These are phyloP conservation scores for Aurelia aurita DNA, from an alignment of 30 jellyfish, hydroid and myxozoan genomes.

Conservation along the genomic window DNA sequence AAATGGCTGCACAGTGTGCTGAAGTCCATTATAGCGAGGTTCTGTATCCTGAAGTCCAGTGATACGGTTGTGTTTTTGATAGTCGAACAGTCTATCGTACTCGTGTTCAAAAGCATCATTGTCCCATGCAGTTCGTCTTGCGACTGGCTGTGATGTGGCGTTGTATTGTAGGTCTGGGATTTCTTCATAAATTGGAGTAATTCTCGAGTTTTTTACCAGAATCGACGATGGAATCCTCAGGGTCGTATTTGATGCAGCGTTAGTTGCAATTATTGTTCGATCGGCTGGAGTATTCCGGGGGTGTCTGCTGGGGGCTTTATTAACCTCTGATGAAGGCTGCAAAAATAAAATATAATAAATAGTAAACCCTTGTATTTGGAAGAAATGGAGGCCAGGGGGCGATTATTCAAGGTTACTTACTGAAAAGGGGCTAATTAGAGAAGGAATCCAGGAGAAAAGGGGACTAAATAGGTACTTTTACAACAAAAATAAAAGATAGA, in stretches of 20 bases:
- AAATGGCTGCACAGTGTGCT: too few relatives aligned
- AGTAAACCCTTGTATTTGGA: too few relatives aligned
- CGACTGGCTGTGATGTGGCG: neutral
- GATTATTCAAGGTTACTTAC: too few relatives aligned
- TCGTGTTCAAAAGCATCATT: neutral
- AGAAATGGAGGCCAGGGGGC: too few relatives aligned
- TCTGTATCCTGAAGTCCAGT: too few relatives aligned
- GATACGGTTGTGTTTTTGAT: neutral
- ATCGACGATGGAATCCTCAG: conserved; percentile 51
- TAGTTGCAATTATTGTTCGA: neutral
- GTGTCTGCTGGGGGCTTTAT: neutral
- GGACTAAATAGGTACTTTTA: too few relatives aligned
- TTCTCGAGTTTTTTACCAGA: conserved; percentile 13
- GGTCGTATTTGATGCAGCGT: neutral
- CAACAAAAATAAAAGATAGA: too few relatives aligned
- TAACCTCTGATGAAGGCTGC: neutral
- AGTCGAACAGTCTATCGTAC: neutral
- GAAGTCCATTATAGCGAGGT: too few relatives aligned
- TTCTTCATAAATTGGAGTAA: conserved; percentile 52
- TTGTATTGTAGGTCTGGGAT: conserved; percentile 4
- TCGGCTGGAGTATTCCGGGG: neutral
- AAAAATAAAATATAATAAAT: neutral
- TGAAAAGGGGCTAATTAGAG: too few relatives aligned
- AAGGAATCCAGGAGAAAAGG: too few relatives aligned
- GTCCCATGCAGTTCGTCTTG: conserved; percentile 30